phyloP scores from a whole-genome alignment of 2,888 invertebrate species.

The Drosophila falleni region DNA sequence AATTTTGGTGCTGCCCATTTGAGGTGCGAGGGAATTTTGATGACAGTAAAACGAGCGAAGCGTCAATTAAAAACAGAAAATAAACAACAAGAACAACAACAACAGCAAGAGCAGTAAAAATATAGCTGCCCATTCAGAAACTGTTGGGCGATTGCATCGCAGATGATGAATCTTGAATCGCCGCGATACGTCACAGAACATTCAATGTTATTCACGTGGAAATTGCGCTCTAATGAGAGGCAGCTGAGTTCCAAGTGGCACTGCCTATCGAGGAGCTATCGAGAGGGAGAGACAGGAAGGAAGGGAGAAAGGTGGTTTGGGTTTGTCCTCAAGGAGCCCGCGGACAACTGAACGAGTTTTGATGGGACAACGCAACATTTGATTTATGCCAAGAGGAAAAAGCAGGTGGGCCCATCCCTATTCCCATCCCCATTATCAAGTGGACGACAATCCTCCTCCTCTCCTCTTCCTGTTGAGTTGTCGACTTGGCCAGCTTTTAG shows the following conservation, averaged over 20 bases:
- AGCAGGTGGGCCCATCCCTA: slow-evolving; percentile 41
- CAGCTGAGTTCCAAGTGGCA: slow-evolving; percentile 21
- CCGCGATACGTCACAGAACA: slow-evolving; percentile 80
- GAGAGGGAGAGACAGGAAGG: not conserved
- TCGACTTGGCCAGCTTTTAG: slow-evolving; percentile 25
- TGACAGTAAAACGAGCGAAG: slow-evolving; percentile 71
- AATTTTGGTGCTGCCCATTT: slow-evolving; percentile 48
- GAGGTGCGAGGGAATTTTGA: slow-evolving; percentile 57
- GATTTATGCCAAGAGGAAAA: slow-evolving; percentile 58
- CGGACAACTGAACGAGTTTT: slow-evolving; percentile 51
- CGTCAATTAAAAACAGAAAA: slow-evolving; percentile 73
- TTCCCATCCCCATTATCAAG: slow-evolving; percentile 5
- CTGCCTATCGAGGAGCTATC: slow-evolving; percentile 10
- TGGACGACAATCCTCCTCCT: slow-evolving; percentile 11
- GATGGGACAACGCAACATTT: slow-evolving; percentile 74
- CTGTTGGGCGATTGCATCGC: slow-evolving; percentile 57
- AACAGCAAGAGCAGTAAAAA: not conserved
- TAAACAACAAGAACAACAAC: slow-evolving; percentile 17
- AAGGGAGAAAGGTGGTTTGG: not conserved
- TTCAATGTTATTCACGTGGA: slow-evolving; percentile 81
- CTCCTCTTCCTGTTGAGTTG: slow-evolving; percentile 10
- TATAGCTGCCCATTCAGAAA: slow-evolving; percentile 24
- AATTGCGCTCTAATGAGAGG: slow-evolving; percentile 73
- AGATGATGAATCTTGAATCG: slow-evolving; percentile 54
- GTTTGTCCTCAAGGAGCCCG: slow-evolving; percentile 21